Evolutionary conservation across 2,797 vertebrate species (phyloP), one percentile per base, ranked within the genome.

Genomic region (Acipenser ruthenus): DNA sequence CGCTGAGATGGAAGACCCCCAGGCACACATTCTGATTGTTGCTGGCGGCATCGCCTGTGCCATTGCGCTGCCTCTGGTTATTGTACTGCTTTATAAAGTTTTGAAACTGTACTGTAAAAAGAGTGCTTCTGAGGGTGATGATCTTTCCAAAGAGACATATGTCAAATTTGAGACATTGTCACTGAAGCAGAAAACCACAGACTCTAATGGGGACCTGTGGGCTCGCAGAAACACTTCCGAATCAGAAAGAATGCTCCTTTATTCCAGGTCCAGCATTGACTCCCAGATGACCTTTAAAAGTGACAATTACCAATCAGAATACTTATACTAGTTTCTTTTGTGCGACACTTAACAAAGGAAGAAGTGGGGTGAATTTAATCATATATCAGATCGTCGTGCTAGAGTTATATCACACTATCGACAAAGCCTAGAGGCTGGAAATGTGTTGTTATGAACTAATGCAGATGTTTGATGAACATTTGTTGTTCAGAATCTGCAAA

Each of bases 81-180:
- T 87, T 60, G 83, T 97, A 53, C 85, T 99, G 67, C 65, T 96
- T 66, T 99, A 95, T 70, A 97, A 97, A 86, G 93, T 97, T 72
- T 75, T 93, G 2, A 90, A 79, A 61, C 86, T 97, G 55, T 95
- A 80, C 10, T 86, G 89, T 74, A 89, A 89, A 10, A 85, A 84
- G 52, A 77, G 71, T 0, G 84, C 79, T 55, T 61, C 77, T n/a
- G 73, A 81, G 37, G 87, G 90, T 68, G 88, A 92, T 12, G 95
- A 98, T 58, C 87, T 96, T 63, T 88, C 87, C 63, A 95, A 90
- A 72, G 97, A 99, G 70, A 96, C 93, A 1, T 99, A 99, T 0
- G 90, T 99, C 63, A 94, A 93, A 62, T 99, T 99, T 83, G 95
- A 98, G 84, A 97, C 94, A 0, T 80, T 95, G 1, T 92, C 93